phyloP scores from a whole-genome alignment of 2,888 invertebrate species.

The Gibbula magus region DNA sequence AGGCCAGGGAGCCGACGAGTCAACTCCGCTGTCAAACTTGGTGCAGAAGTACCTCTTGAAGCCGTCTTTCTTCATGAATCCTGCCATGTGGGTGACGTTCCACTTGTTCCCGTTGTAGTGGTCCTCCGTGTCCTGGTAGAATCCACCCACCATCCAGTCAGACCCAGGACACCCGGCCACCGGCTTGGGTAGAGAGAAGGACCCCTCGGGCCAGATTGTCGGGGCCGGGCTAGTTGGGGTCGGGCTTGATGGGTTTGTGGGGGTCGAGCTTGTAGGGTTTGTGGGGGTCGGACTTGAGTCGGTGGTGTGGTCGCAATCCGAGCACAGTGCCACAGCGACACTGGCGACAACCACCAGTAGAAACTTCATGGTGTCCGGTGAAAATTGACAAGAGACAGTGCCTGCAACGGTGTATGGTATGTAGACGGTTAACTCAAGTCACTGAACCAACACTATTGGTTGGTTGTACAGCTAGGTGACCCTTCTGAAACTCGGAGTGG shows the following conservation, averaged over 20 bases:
- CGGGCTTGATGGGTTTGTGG: not conserved
- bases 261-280: not conserved
- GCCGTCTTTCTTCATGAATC: not conserved
- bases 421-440: no score
- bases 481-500: no score
- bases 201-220: not conserved
- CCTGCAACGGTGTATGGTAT: not conserved
- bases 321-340: not conserved
- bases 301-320: not conserved
- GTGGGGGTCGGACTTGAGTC: not conserved
- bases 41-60: not conserved
- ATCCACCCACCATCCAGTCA: not conserved
- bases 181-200: not conserved
- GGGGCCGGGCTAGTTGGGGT: not conserved
- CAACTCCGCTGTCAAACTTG: not conserved
- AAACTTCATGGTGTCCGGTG: not conserved
- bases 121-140: not conserved
- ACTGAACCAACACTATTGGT: no score
- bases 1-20: not conserved
- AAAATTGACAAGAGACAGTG: not conserved
- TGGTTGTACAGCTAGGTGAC: no score
- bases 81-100: not conserved
- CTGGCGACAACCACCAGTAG: not conserved
- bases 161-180: not conserved
- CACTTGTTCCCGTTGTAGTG: not conserved